Conservation (phyloP, 2,888 invertebrate species). For the Desoria tigrina region DNA sequence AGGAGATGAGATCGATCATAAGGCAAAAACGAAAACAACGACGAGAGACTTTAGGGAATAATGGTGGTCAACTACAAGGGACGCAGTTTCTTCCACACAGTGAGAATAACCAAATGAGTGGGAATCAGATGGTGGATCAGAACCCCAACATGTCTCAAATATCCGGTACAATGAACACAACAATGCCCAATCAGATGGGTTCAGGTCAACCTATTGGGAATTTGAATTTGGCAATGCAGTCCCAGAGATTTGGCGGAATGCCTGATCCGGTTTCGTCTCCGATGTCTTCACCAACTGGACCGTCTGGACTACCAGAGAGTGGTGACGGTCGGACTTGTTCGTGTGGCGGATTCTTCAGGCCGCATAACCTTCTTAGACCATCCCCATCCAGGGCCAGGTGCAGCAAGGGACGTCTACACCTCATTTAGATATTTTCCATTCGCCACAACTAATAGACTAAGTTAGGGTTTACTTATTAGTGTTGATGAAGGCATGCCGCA, state of each 20-base stretch:
- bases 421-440: constrained; percentile 55
- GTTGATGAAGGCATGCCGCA: background rate
- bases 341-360: constrained; percentile 52
- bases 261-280: constrained; percentile 52
- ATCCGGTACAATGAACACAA: constrained; percentile 46
- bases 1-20: no score
- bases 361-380: constrained; percentile 50
- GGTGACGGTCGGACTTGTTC: no score
- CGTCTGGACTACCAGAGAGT: constrained; percentile 53
- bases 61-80: constrained; percentile 55
- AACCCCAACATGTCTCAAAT: constrained; percentile 48
- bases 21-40: no score
- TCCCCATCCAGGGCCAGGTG: constrained; percentile 53
- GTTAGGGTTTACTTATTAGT: background rate
- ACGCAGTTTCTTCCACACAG: constrained; percentile 56
- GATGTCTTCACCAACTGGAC: constrained; percentile 53
- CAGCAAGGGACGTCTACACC: constrained; percentile 53
- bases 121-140: constrained; percentile 54
- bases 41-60: constrained; percentile 55
- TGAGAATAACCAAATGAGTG: constrained; percentile 54
- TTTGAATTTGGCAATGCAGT: constrained; percentile 51
- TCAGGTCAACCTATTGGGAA: constrained; percentile 44
- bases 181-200: constrained; percentile 51
- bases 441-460: constrained; percentile 59
- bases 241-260: constrained; percentile 50